These are phyloP conservation scores for Cydia splendana DNA, from an alignment of 1,140 invertebrate species.

Conservation along the genomic window DNA sequence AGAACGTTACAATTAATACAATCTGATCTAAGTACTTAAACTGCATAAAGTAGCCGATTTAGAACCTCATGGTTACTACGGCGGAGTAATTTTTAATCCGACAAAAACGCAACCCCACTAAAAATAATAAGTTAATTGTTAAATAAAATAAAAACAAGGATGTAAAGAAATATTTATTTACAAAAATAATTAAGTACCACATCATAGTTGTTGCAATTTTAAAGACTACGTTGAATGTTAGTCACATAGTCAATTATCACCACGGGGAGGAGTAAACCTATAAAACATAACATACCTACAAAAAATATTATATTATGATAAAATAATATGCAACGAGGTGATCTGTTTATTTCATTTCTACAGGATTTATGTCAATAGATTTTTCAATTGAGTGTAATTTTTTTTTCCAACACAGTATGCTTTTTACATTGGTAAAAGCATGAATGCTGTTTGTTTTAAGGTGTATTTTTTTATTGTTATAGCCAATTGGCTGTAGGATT, in stretches of 20 bases:
- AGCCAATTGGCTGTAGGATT: not conserved
- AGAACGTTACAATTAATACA: too few species aligned
- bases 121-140: constrained; percentile 15
- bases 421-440: too few species aligned
- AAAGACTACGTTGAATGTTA: constrained; percentile 6
- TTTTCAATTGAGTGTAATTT: too few species aligned
- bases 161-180: constrained; percentile 27
- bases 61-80: too few species aligned
- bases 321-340: not conserved
- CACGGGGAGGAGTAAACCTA: not conserved
- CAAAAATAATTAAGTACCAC: constrained; percentile 26
- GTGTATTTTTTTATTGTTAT: not conserved
- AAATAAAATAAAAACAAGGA: constrained; percentile 26
- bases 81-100: not conserved
- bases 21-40: too few species aligned
- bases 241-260: constrained; percentile 9
- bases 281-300: not conserved
- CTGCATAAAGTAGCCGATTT: too few species aligned
- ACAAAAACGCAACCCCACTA: not conserved
- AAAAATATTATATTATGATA: not conserved
- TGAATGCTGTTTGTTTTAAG: too few species aligned
- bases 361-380: not conserved
- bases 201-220: not conserved
- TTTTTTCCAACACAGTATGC: too few species aligned
- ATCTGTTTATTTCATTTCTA: not conserved